Evolutionary conservation across 2,113 vertebrate genomes (phyloP), one percentile per base, ranked within the genome.

Genomic region (Mus spicilegus): DNA sequence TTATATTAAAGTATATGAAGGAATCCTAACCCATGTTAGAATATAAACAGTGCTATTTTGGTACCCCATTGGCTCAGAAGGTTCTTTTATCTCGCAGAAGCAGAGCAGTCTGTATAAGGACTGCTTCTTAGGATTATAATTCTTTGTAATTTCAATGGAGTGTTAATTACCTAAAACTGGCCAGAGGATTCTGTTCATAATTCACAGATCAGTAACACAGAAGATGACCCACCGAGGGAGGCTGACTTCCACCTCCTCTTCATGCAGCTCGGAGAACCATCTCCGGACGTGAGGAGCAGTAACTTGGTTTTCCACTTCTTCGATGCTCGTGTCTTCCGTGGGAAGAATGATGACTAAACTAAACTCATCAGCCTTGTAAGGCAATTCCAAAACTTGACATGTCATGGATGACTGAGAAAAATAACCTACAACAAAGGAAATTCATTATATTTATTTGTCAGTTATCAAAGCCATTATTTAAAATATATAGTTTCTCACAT

Each of bases 291-390:
- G 75, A 58, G 81, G 49, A 69, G 49, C 88, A 85, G 84, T 94
- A 58, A 97, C 78, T 36, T 28, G 20, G 92, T 97, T 97, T 95
- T 98, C 97, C 61, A 46, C 54, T 69, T 70, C 93, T 95, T 93
- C 95, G 70, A 98, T 93, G 78, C 82, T 76, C 42, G 87, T 24
- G 8, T 72, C 42, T 98, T 97, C 63, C 84, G 56, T 92, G 91
- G 98, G 97, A 95, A 98, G 96, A 51, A 95, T 84, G 89, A 98
- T n/a, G 70, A 96, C 26, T 95, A 95, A 97, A 30, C 96, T 98
- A 89, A 97, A 96, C 14, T 97, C 69, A 7, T 98, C 70, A 77
- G 96, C 91, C 96, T 98, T 95, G 65, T 97, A 98, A 90, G 97
- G 92, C 82, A 98, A 51, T 65, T 98, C 96, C 24, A 98, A 97